A percentile compares a stretch with the other conserved stretches of the same genome.
Evolutionary conservation across 2,888 invertebrate genomes (phyloP).

Genomic region (Taphrorychus bicolor): DNA sequence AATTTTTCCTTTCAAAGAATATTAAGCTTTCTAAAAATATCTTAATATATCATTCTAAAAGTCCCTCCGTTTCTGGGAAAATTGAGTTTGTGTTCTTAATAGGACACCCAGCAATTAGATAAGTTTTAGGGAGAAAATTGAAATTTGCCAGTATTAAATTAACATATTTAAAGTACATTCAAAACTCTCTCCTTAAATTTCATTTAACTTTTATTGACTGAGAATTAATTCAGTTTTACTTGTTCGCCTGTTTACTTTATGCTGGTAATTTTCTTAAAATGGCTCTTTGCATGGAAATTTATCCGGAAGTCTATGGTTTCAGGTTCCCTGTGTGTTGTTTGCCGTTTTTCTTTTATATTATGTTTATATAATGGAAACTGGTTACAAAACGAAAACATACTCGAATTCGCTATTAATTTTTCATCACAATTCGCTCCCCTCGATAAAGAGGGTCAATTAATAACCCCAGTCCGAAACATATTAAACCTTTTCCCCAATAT

Average conservation of each 20-base stretch:
- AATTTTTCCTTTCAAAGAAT: no score
- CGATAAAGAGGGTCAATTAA: background rate
- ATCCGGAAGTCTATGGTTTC: no score
- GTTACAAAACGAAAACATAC: background rate
- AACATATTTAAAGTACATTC: conserved; percentile 28
- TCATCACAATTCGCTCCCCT: background rate
- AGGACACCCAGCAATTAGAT: conserved; percentile 29
- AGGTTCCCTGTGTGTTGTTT: no score
- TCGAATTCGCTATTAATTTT: background rate
- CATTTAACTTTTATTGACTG: conserved; percentile 30
- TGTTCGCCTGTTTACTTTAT: conserved; percentile 15
- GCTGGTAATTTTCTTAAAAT: conserved; percentile 15
- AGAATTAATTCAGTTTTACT: conserved; percentile 23
- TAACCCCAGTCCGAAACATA: background rate
- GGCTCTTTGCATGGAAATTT: background rate
- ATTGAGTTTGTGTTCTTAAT: conserved; percentile 22
- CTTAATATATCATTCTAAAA: no score
- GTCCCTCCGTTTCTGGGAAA: conserved; percentile 10
- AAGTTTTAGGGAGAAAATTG: conserved; percentile 26
- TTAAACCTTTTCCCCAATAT: background rate
- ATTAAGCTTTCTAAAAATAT: no score
- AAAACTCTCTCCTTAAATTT: conserved; percentile 23
- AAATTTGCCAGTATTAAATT: conserved; percentile 27
- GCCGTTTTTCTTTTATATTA: no score
- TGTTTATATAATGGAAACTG: no score